phyloP scores from a whole-genome alignment of 2,113 vertebrate genomes.

The Ciconia stormi region DNA sequence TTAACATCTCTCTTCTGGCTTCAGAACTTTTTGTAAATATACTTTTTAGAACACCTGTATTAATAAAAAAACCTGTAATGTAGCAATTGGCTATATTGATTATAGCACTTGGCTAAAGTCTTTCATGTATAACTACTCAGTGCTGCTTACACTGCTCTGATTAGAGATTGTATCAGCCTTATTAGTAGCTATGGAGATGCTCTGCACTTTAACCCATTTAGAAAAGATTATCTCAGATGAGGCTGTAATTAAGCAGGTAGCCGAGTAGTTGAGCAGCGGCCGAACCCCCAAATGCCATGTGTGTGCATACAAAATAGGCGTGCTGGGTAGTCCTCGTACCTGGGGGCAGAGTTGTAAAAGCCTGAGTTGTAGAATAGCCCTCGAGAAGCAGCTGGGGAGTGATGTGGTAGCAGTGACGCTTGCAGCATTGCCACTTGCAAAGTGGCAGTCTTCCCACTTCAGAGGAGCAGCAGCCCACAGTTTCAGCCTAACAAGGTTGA shows the following conservation, averaged over 20 bases:
- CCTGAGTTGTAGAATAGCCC: neutral
- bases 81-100: neutral
- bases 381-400: neutral
- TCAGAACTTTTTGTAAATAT: neutral
- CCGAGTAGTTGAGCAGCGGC: neutral
- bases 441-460: neutral
- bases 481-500: neutral
- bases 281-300: neutral
- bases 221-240: neutral
- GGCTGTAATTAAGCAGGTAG: neutral
- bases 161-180: neutral
- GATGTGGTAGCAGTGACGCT: neutral
- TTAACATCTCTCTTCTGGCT: neutral
- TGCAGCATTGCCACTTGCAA: neutral
- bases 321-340: neutral
- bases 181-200: neutral
- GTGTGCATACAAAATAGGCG: neutral
- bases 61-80: neutral
- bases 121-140: rapidly evolving
- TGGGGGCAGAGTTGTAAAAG: neutral
- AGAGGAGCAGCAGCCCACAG: neutral
- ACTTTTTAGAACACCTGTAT: neutral
- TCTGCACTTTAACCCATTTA: neutral
- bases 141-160: neutral
- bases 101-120: neutral